A percentile compares a stretch with the other conserved stretches of the same genome.
These are phyloP conservation scores for Bombus waltoni DNA, from an alignment of 1,140 invertebrate species.

Conservation along the genomic window DNA sequence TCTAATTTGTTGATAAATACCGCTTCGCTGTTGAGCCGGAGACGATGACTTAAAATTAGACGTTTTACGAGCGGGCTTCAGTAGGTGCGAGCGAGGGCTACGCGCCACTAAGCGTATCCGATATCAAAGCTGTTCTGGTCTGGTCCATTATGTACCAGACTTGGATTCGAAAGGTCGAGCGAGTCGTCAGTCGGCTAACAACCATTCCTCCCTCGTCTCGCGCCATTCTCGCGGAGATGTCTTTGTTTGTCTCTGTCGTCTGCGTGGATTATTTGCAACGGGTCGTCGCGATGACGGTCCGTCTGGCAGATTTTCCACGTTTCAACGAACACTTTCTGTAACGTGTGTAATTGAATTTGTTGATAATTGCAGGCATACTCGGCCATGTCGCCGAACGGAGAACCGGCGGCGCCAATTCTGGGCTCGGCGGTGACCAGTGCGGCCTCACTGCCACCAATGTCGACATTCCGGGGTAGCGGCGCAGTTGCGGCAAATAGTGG, in stretches of 20 bases:
- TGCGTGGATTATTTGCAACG: too few relatives aligned
- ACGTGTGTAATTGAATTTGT: conserved; percentile 8
- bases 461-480: conserved; percentile 90
- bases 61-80: conserved; percentile 68
- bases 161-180: conserved; percentile 16
- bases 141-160: conserved; percentile 52
- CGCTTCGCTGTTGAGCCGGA: conserved; percentile 43
- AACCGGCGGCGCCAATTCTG: conserved; percentile 80
- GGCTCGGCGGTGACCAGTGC: conserved; percentile 84
- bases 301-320: too few relatives aligned
- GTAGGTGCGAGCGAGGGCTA: conserved; percentile 56
- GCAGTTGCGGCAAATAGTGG: conserved; percentile 79
- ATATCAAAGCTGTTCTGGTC: conserved; percentile 65
- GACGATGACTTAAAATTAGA: conserved; percentile 70
- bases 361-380: conserved; percentile 84
- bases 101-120: conserved; percentile 62
- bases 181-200: background rate
- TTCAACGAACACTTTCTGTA: background rate
- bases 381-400: conserved; percentile 84
- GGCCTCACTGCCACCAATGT: conserved; percentile 95
- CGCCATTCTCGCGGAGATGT: too few relatives aligned
- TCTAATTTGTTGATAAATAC: conserved; percentile 74
- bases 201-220: too few relatives aligned
- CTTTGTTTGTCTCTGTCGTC: too few relatives aligned
- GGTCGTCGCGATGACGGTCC: too few relatives aligned